Evolutionary conservation across 37 sponge, comb jelly and placozoan species (phyloP).

Genomic region (Theonella swinhoei): DNA sequence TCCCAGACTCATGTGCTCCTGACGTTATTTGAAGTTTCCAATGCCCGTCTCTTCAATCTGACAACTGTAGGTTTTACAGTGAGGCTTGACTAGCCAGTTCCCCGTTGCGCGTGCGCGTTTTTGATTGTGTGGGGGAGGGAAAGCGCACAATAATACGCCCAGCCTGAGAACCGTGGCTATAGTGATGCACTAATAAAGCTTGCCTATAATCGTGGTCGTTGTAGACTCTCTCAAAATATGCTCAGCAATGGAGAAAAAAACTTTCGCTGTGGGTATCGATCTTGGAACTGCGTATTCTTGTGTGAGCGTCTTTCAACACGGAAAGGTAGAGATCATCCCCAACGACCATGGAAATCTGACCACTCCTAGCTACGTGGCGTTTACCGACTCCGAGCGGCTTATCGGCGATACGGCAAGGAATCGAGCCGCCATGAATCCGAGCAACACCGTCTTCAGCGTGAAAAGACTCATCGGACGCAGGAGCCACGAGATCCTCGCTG

Average conservation of each 20-base stretch:
- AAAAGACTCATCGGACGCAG: conserved; percentile 92
- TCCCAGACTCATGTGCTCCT: no score
- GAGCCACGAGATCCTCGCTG: conserved; percentile 78
- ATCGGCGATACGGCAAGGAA: conserved; percentile 99
- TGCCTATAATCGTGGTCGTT: no score
- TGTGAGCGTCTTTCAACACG: conserved; percentile 99
- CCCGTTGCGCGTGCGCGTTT: no score
- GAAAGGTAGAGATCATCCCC: conserved; percentile 99
- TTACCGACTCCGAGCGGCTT: conserved; percentile 96
- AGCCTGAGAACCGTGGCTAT: no score
- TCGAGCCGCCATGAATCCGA: conserved; percentile 96
- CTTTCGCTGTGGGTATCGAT: conserved; percentile 96
- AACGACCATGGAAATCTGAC: conserved; percentile 99
- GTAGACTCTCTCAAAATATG: no score
- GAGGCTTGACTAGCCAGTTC: no score
- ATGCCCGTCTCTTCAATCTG: no score
- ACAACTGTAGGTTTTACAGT: no score
- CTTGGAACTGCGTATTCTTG: conserved; percentile 99
- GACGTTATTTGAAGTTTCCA: neutral
- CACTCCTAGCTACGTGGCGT: conserved; percentile 98
- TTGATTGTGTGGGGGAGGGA: no score
- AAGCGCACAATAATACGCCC: no score
- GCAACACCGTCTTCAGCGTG: conserved; percentile 97
- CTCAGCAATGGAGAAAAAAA: conserved; percentile 46
- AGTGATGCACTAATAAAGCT: no score